Conservation (phyloP, 2,113 vertebrate species). For the Gymnocephalus cernua region DNA sequence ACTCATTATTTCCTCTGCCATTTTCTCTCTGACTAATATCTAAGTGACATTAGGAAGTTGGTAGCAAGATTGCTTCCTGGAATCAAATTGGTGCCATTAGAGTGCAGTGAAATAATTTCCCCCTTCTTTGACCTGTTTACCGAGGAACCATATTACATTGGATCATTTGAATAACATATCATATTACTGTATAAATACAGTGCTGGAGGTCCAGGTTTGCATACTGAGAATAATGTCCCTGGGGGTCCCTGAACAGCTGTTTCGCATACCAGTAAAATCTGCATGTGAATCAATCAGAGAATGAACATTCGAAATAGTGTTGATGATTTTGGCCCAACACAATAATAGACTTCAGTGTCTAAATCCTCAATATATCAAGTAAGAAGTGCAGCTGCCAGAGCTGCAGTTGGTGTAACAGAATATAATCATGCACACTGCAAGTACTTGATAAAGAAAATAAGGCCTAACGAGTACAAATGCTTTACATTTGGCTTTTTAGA, state of each 20-base stretch:
- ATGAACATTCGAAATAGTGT: too few relatives aligned
- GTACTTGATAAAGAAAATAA: neutral
- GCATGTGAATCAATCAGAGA: neutral
- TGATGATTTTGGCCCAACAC: neutral
- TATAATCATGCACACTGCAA: neutral
- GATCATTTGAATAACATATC: neutral
- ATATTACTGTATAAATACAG: neutral
- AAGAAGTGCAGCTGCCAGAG: neutral
- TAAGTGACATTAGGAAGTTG: conserved; percentile 33
- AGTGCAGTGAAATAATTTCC: conserved; percentile 5
- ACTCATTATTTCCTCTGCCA: conserved; percentile 49
- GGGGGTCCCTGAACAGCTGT: neutral
- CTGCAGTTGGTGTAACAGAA: neutral
- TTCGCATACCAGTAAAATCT: neutral
- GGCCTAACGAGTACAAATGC: neutral
- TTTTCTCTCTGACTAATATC: conserved; percentile 52
- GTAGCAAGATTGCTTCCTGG: conserved; percentile 16
- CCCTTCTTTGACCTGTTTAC: conserved; percentile 7
- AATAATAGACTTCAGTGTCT: neutral
- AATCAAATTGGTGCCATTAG: conserved; percentile 11
- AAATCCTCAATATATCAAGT: neutral
- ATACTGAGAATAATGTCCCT: neutral
- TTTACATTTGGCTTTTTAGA: neutral
- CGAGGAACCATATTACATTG: neutral
- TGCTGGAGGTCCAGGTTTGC: neutral